These are phyloP conservation scores for Calidris pygmaea DNA, from an alignment of 2,113 vertebrate species.

Conservation along the genomic window DNA sequence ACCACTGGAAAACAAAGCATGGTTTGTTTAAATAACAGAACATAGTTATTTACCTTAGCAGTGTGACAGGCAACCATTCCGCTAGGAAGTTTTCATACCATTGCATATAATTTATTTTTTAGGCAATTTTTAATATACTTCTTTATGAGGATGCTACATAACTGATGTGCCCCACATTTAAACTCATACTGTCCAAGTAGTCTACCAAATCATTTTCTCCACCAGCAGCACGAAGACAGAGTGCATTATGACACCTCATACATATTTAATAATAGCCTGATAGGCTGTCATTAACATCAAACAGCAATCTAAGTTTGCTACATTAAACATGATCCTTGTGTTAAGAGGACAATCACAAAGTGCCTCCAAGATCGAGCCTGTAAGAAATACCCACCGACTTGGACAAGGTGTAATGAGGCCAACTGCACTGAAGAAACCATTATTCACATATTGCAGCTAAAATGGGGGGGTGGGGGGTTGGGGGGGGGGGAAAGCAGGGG, in stretches of 20 bases:
- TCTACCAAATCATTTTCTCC: conserved; percentile 28
- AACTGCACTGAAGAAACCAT: background rate
- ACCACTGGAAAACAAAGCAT: background rate
- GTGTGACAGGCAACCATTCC: background rate
- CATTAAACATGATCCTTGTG: conserved; percentile 66
- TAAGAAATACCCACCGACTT: conserved; percentile 18
- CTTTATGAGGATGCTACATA: background rate
- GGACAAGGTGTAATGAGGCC: conserved; percentile 47
- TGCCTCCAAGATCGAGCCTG: conserved; percentile 18
- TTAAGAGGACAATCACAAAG: conserved; percentile 62
- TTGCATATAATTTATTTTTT: background rate
- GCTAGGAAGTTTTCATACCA: background rate
- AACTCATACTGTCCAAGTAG: background rate
- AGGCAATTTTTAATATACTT: background rate
- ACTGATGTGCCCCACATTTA: background rate
- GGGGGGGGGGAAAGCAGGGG: background rate
- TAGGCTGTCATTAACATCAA: conserved; percentile 72
- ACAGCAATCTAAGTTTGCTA: conserved; percentile 57
- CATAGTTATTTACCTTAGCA: background rate
- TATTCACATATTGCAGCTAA: background rate
- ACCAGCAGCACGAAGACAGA: conserved; percentile 31
- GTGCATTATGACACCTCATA: conserved; percentile 59
- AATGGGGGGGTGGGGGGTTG: background rate
- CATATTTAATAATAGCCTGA: conserved; percentile 70
- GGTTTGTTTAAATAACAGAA: background rate